A percentile compares a stretch with the other conserved stretches of the same genome.
phyloP scores from a whole-genome alignment of 2,113 vertebrate species.

The Catharus fuscescens region DNA sequence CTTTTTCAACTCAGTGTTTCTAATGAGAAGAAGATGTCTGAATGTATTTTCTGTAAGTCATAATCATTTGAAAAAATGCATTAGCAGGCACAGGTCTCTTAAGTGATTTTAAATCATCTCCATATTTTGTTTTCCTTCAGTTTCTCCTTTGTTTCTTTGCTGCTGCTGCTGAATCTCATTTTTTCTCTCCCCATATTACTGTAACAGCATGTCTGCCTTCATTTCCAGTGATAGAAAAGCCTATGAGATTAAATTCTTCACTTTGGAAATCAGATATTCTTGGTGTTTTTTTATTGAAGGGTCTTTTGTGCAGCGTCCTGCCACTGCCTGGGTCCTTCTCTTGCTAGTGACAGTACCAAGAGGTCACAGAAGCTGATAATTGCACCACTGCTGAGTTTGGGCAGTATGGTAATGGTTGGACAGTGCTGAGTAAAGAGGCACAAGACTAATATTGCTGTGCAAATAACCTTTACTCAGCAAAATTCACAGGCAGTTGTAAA shows the following conservation, averaged over 20 bases:
- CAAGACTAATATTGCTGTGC: neutral
- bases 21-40: slow-evolving; percentile 70
- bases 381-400: neutral
- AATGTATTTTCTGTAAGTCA: slow-evolving; percentile 59
- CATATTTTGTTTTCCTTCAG: slow-evolving; percentile 62
- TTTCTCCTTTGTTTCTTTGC: slow-evolving; percentile 53
- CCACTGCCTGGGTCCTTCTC: neutral
- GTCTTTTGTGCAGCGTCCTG: neutral
- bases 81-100: slow-evolving; percentile 62
- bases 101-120: slow-evolving; percentile 66
- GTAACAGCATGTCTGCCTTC: neutral
- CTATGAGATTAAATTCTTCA: neutral
- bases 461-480: neutral
- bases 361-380: neutral
- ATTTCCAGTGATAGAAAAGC: neutral
- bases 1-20: slow-evolving; percentile 55
- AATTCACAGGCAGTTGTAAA: neutral
- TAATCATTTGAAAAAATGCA: slow-evolving; percentile 63
- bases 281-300: neutral
- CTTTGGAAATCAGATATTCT: neutral
- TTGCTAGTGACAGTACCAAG: neutral
- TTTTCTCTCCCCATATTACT: neutral
- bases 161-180: slow-evolving; percentile 15
- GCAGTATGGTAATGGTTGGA: neutral
- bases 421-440: neutral